Conservation (phyloP, 2,888 invertebrate genomes). For the Papilio gigon region DNA sequence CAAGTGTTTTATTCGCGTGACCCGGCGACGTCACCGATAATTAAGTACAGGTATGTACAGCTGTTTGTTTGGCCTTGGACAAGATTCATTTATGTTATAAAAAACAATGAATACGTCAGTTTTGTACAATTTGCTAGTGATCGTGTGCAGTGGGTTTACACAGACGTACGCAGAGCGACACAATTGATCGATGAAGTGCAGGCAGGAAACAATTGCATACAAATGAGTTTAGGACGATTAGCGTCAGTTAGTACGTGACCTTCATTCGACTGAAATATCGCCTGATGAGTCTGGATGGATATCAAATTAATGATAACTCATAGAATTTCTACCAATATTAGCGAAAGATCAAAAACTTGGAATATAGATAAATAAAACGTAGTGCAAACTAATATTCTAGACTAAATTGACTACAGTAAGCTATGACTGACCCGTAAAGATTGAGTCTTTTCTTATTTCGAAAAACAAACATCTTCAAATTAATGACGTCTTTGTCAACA, state of each 20-base stretch:
- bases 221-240: neutral
- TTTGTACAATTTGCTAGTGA: slow-evolving; percentile 4
- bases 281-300: too few relatives aligned
- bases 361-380: too few relatives aligned
- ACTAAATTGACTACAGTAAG: too few relatives aligned
- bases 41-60: slow-evolving; percentile 60
- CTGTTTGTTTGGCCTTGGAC: slow-evolving; percentile 57
- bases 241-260: neutral
- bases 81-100: slow-evolving; percentile 55
- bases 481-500: neutral
- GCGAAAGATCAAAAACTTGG: too few relatives aligned
- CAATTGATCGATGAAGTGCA: neutral
- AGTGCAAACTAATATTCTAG: too few relatives aligned
- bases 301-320: too few relatives aligned
- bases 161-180: neutral
- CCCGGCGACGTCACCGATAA: slow-evolving; percentile 50
- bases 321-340: too few relatives aligned
- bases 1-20: slow-evolving; percentile 46
- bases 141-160: neutral
- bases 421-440: too few relatives aligned
- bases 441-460: too few relatives aligned
- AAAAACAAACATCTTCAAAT: neutral
- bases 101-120: slow-evolving; percentile 6
- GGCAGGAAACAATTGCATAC: slow-evolving; percentile 1
- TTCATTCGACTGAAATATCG: neutral